These are phyloP conservation scores for Corvus hawaiiensis DNA, from an alignment of 2,113 vertebrate species.

Conservation along the genomic window DNA sequence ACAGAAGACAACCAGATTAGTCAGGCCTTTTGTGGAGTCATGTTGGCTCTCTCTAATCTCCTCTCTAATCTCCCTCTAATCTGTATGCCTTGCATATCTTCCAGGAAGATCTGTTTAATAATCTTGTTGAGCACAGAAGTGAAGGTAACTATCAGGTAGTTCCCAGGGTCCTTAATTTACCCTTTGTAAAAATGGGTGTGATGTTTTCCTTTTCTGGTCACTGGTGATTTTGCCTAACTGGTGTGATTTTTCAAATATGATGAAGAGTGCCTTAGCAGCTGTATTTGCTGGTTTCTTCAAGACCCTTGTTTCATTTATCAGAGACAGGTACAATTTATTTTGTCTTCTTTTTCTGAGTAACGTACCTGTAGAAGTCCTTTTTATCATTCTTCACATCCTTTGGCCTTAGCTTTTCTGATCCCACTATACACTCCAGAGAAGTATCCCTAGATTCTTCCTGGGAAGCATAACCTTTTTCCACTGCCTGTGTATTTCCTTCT, in stretches of 20 bases:
- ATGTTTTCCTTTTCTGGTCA: neutral
- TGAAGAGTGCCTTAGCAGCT: neutral
- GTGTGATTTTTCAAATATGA: neutral
- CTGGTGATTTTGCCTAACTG: neutral
- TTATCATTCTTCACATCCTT: neutral
- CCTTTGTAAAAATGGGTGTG: neutral
- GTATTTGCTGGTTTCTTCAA: neutral
- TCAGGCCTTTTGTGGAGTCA: neutral
- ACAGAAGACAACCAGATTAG: too few species aligned
- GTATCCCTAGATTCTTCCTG: neutral
- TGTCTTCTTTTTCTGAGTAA: neutral
- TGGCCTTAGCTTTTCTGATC: neutral
- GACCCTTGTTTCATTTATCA: neutral
- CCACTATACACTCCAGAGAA: too few species aligned
- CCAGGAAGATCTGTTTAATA: neutral
- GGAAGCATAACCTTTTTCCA: neutral
- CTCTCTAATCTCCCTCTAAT: neutral
- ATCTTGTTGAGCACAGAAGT: fast-evolving
- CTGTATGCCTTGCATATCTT: neutral
- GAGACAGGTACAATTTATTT: neutral
- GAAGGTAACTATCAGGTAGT: neutral
- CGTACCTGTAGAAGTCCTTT: neutral
- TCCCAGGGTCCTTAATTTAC: neutral
- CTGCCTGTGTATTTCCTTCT: neutral
- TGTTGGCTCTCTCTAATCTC: neutral